phyloP scores from a whole-genome alignment of 2,113 vertebrate genomes.

The Hyperoodon ampullatus region DNA sequence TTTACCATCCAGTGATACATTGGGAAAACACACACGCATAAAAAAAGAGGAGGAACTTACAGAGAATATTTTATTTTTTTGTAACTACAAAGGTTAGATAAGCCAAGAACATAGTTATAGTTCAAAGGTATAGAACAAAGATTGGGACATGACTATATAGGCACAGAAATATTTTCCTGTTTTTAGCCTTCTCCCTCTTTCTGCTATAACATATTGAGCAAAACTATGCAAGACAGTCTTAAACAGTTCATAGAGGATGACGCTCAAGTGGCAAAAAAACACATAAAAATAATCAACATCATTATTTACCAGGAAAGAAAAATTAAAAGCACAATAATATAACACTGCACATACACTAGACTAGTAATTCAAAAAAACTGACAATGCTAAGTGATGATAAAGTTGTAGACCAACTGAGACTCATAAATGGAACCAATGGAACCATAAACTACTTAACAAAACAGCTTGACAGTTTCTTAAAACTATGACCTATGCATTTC shows the following conservation, averaged over 20 bases:
- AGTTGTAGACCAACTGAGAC: neutral
- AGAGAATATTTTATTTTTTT: neutral
- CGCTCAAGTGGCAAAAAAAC: neutral
- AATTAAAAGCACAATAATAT: neutral
- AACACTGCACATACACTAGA: neutral
- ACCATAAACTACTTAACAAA: neutral
- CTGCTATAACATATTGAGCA: neutral
- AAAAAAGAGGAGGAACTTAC: neutral
- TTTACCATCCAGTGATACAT: neutral
- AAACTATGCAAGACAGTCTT: neutral
- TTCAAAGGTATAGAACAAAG: neutral
- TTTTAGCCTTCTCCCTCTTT: neutral
- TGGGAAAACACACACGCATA: neutral
- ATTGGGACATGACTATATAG: neutral
- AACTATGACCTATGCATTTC: neutral
- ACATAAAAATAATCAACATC: neutral
- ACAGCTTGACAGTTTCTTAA: neutral
- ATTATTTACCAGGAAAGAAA: neutral
- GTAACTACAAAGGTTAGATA: neutral
- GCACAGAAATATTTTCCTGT: neutral
- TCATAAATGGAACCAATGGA: neutral
- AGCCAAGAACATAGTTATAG: neutral
- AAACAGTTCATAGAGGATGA: neutral
- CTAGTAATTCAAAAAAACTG: neutral
- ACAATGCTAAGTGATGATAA: neutral